phyloP scores from a whole-genome alignment of 1,140 invertebrate species.

The Drosophila sturtevanti region DNA sequence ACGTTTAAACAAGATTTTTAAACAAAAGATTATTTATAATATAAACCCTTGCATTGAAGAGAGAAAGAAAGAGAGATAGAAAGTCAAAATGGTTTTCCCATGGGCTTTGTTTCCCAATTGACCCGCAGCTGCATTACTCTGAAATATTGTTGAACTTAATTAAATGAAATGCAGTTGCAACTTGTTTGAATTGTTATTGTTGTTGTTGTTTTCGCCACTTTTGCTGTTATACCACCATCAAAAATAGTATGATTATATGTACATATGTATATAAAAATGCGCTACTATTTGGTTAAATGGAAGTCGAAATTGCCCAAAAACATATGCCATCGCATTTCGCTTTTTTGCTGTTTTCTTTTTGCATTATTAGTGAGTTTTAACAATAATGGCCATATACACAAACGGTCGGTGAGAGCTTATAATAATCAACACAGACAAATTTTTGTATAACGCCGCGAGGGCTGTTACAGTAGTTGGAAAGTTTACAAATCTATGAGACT shows the following conservation, averaged over 20 bases:
- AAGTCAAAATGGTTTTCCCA: too few relatives aligned
- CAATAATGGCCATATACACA: constrained; percentile 32
- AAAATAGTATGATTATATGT: background rate
- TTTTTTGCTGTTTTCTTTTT: constrained; percentile 35
- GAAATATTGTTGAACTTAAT: constrained; percentile 72
- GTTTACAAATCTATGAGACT: background rate
- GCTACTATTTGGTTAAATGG: constrained; percentile 4
- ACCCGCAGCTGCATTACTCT: constrained; percentile 57
- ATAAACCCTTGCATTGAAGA: too few relatives aligned
- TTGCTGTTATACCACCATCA: background rate
- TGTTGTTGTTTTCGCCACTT: constrained; percentile 10
- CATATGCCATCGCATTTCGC: constrained; percentile 45
- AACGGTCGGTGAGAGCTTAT: constrained; percentile 7
- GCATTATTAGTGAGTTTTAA: constrained; percentile 40
- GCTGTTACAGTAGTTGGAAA: background rate
- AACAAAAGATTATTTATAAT: too few relatives aligned
- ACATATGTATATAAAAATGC: background rate
- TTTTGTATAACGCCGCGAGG: constrained; percentile 5
- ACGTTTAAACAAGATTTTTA: too few relatives aligned
- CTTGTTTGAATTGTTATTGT: constrained; percentile 5
- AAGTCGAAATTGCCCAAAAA: constrained; percentile 23
- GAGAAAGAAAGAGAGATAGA: too few relatives aligned
- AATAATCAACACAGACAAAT: background rate
- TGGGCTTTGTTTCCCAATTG: constrained; percentile 68
- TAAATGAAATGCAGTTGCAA: constrained; percentile 43